Percentiles rank a stretch among this genome's conserved stretches.
Conservation (phyloP, 2,888 invertebrate genomes). For the Lapara coniferarum region DNA sequence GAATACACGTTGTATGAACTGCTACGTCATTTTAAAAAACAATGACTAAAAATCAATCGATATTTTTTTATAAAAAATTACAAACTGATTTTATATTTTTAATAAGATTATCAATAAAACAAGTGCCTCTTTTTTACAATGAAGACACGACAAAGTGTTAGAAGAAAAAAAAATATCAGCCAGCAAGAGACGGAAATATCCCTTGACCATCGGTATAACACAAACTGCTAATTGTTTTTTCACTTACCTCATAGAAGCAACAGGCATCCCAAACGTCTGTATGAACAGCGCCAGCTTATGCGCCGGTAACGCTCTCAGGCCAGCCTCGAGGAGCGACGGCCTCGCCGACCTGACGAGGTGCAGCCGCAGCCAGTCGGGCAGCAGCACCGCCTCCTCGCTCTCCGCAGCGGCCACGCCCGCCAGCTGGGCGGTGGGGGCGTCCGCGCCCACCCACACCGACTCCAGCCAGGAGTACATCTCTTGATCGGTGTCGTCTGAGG, state of each 20-base stretch:
- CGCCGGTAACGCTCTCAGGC: constrained; percentile 92
- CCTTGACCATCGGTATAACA: too few relatives aligned
- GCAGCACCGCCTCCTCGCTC: constrained; percentile 90
- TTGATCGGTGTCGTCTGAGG: constrained; percentile 72
- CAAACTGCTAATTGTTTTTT: not conserved
- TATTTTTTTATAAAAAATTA: too few relatives aligned
- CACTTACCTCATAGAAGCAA: constrained; percentile 89
- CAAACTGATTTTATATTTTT: too few relatives aligned
- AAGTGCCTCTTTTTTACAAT: too few relatives aligned
- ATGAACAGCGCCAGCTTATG: constrained; percentile 96
- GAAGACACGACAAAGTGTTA: too few relatives aligned
- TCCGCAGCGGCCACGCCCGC: constrained; percentile 89
- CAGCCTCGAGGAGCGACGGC: constrained; percentile 91
- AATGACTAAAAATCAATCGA: too few relatives aligned
- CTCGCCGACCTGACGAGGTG: constrained; percentile 95
- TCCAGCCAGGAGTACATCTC: constrained; percentile 87
- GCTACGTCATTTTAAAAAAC: too few relatives aligned
- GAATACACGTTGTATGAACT: too few relatives aligned
- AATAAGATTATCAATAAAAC: too few relatives aligned
- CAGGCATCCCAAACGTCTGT: constrained; percentile 97
- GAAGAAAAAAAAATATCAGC: too few relatives aligned
- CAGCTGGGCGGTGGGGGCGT: constrained; percentile 89
- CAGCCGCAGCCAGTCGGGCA: constrained; percentile 97
- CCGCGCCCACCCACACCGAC: constrained; percentile 90
- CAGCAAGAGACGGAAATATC: too few relatives aligned